A percentile compares a stretch with the other conserved stretches of the same genome.
Evolutionary conservation across 2,888 invertebrate species (phyloP).

Genomic region (Bruchidius siliquastri): DNA sequence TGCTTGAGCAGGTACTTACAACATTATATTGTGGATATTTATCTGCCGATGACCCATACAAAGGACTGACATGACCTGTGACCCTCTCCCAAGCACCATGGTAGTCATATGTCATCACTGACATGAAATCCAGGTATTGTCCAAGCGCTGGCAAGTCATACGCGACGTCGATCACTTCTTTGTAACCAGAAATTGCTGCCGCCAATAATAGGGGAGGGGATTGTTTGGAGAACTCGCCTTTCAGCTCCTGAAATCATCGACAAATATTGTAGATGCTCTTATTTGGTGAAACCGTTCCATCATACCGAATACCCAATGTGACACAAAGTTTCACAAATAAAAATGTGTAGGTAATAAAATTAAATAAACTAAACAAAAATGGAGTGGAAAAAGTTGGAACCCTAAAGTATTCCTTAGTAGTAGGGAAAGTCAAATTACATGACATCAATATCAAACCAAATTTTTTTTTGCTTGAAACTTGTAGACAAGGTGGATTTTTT

Average conservation of each 20-base stretch:
- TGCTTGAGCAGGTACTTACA: conserved; percentile 59
- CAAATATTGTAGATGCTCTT: background rate
- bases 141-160: conserved; percentile 74
- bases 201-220: conserved; percentile 68
- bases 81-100: conserved; percentile 83
- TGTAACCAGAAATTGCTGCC: conserved; percentile 83
- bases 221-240: conserved; percentile 58
- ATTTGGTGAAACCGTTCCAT: no score
- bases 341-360: no score
- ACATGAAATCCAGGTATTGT: conserved; percentile 69
- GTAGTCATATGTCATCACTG: conserved; percentile 85
- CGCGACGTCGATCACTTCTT: conserved; percentile 81
- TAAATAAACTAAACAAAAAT: no score
- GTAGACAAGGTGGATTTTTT: no score
- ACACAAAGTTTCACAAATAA: no score
- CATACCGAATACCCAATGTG: no score
- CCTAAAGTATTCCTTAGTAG: no score
- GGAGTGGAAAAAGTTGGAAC: no score
- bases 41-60: conserved; percentile 63
- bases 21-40: conserved; percentile 72
- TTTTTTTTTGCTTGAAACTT: no score
- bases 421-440: no score
- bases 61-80: conserved; percentile 78
- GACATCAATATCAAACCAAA: no score
- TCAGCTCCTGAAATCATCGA: conserved; percentile 55